Percentiles rank a stretch among this genome's conserved stretches.
phyloP scores from a whole-genome alignment of 30 jellyfish, hydroid and myxozoan species.

The Catostylus mosaicus region DNA sequence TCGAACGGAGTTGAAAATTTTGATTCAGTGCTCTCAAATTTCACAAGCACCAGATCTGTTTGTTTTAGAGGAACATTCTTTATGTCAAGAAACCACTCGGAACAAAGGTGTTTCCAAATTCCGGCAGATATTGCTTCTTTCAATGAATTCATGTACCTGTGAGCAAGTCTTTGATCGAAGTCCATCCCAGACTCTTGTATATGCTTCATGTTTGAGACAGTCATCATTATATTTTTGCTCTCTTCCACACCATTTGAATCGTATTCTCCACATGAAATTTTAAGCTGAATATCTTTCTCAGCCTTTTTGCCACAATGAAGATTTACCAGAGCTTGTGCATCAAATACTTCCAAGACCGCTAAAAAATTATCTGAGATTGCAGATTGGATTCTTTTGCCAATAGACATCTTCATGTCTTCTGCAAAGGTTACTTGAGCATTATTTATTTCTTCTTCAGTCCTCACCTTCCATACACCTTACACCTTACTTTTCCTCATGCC shows the following conservation, averaged over 20 bases:
- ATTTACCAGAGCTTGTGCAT: slow-evolving; percentile 52
- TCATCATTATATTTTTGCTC: slow-evolving; percentile 17
- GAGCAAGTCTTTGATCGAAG: slow-evolving; percentile 50
- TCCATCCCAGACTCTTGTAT: slow-evolving; percentile 24
- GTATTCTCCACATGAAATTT: slow-evolving; percentile 7
- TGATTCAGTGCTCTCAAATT: background rate
- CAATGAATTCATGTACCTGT: slow-evolving; percentile 8
- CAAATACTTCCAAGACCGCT: slow-evolving; percentile 41
- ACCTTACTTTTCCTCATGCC: slow-evolving; percentile 2
- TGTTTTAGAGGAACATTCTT: background rate
- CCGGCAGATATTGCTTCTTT: slow-evolving; percentile 40
- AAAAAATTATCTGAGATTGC: too few species aligned
- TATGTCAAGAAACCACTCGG: slow-evolving; percentile 40
- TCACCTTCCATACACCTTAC: slow-evolving; percentile 13
- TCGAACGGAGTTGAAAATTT: background rate
- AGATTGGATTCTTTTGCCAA: too few species aligned
- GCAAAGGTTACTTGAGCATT: too few species aligned
- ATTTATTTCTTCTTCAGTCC: slow-evolving; percentile 13
- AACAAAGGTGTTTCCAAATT: slow-evolving; percentile 32
- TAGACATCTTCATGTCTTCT: too few species aligned
- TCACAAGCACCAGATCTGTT: background rate
- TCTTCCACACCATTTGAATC: slow-evolving; percentile 47
- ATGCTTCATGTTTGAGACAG: slow-evolving; percentile 16
- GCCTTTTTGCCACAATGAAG: slow-evolving; percentile 42
- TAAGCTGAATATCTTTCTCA: background rate